These are phyloP conservation scores for Eristalis pertinax DNA, from an alignment of 2,888 invertebrate species.

Conservation along the genomic window DNA sequence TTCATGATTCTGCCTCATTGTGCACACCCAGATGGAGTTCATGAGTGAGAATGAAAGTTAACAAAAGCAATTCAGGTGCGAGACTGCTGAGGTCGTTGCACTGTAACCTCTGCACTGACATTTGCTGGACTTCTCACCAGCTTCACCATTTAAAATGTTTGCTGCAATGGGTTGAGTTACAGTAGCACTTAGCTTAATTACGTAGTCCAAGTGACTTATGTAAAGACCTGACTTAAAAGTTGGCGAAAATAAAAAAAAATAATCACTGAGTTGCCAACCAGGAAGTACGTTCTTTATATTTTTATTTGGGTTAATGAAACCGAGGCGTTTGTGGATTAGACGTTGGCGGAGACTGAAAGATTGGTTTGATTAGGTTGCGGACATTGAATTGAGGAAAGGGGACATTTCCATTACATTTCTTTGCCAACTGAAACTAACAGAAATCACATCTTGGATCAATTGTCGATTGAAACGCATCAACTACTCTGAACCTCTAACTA, in stretches of 20 bases:
- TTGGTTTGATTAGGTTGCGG: neutral
- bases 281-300: neutral
- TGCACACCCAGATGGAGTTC: slow-evolving; percentile 25
- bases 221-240: neutral
- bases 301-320: neutral
- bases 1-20: slow-evolving; percentile 19
- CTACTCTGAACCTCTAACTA: too few species aligned
- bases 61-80: neutral
- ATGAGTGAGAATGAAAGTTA: slow-evolving; percentile 10
- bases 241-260: neutral
- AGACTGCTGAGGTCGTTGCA: slow-evolving; percentile 4
- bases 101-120: slow-evolving; percentile 27
- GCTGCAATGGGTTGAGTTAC: neutral
- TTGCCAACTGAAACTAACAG: too few species aligned
- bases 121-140: neutral
- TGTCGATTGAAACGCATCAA: too few species aligned
- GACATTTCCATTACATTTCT: too few species aligned
- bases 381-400: neutral
- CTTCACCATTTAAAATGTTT: neutral
- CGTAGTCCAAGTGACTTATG: neutral
- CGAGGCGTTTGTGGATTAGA: neutral
- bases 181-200: neutral
- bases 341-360: neutral
- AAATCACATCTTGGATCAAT: too few species aligned
- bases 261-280: neutral